A percentile compares a stretch with the other conserved stretches of the same genome.
These are phyloP conservation scores for Hippolais icterina DNA, from an alignment of 2,113 vertebrate species.

Conservation along the genomic window DNA sequence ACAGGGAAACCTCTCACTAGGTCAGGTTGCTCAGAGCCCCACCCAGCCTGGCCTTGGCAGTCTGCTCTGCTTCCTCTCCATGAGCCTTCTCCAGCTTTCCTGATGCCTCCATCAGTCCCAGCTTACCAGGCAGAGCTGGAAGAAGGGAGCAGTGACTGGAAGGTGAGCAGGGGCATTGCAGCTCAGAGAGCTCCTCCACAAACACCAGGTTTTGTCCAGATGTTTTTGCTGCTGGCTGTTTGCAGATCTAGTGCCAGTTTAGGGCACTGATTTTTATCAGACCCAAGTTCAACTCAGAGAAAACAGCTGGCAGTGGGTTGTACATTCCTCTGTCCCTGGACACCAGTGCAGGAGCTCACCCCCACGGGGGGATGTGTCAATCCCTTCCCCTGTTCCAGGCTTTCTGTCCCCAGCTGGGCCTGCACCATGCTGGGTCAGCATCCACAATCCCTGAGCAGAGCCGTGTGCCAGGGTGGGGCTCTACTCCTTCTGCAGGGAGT, in stretches of 20 bases:
- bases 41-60: neutral
- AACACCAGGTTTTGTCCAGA: neutral
- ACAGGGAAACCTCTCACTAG: neutral
- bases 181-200: neutral
- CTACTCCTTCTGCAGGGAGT: neutral
- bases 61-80: neutral
- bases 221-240: neutral
- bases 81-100: neutral
- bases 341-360: rapidly evolving
- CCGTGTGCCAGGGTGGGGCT: neutral
- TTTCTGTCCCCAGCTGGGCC: neutral
- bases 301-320: neutral
- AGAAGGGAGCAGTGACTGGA: neutral
- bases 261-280: neutral
- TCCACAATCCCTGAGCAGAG: neutral
- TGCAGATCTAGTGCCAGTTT: neutral
- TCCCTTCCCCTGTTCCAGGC: neutral
- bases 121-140: neutral
- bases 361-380: neutral
- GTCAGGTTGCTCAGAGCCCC: neutral
- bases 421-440: neutral
- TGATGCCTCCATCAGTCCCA: neutral
- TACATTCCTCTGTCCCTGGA: neutral
- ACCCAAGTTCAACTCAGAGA: rapidly evolving
- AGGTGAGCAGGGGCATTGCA: neutral